Conservation (phyloP, 2,888 invertebrate genomes). For the Trichopria drosophilae region DNA sequence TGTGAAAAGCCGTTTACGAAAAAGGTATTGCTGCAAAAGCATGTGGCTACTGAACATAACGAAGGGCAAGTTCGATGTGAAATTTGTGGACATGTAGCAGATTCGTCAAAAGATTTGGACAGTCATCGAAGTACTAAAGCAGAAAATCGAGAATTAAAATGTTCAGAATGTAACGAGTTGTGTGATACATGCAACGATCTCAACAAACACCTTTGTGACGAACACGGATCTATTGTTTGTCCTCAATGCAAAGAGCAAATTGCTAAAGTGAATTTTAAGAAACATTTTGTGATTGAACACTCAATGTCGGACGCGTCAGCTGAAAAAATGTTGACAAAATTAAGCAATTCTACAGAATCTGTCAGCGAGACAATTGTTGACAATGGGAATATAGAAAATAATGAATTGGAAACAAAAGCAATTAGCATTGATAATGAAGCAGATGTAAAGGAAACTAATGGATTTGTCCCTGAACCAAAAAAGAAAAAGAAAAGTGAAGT, state of each 20-base stretch:
- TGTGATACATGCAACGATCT: constrained; percentile 33
- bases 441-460: constrained; percentile 21
- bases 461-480: constrained; percentile 20
- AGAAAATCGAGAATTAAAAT: constrained; percentile 28
- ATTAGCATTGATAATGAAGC: constrained; percentile 15
- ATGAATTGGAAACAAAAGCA: constrained; percentile 19
- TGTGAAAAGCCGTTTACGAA: constrained; percentile 48
- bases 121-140: constrained; percentile 35
- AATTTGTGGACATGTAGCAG: constrained; percentile 32
- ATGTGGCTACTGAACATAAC: constrained; percentile 42
- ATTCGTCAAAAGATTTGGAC: constrained; percentile 32
- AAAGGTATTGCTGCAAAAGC: constrained; percentile 47
- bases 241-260: constrained; percentile 32
- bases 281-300: constrained; percentile 40
- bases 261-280: constrained; percentile 25
- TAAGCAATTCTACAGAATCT: constrained; percentile 12
- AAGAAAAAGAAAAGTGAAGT: constrained; percentile 28
- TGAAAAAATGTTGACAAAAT: constrained; percentile 28
- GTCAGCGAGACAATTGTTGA: constrained; percentile 15
- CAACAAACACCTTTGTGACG: constrained; percentile 35
- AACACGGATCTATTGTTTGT: constrained; percentile 36
- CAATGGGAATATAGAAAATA: constrained; percentile 14
- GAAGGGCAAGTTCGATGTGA: constrained; percentile 38
- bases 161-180: constrained; percentile 36
- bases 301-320: constrained; percentile 37